phyloP scores from a whole-genome alignment of 2,888 invertebrate species.

The Prenolepis imparis region DNA sequence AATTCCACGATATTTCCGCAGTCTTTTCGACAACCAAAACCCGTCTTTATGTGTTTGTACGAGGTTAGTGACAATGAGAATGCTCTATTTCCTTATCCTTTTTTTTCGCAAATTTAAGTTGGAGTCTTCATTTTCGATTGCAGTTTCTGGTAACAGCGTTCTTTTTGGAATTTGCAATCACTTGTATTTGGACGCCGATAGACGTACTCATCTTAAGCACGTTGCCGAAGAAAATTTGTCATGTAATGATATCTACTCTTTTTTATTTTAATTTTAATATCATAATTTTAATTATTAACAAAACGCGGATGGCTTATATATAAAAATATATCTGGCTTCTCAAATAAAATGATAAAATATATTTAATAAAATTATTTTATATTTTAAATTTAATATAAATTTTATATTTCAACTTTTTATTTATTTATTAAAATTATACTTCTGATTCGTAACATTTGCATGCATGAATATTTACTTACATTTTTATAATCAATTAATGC shows the following conservation, averaged over 20 bases:
- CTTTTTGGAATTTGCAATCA: constrained; percentile 79
- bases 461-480: not conserved
- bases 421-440: not conserved
- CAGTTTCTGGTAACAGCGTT: constrained; percentile 81
- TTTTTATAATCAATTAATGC: not conserved
- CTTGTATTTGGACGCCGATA: constrained; percentile 82
- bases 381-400: no score
- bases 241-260: constrained; percentile 66
- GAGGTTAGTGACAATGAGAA: constrained; percentile 69
- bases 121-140: not conserved
- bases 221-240: constrained; percentile 71
- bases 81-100: not conserved
- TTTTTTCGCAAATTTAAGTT: not conserved
- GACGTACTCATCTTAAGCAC: constrained; percentile 77
- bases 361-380: no score
- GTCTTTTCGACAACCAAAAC: constrained; percentile 74
- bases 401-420: no score
- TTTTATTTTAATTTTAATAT: constrained; percentile 2
- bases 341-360: no score
- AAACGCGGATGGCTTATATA: not conserved
- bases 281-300: not conserved
- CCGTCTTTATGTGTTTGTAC: constrained; percentile 73
- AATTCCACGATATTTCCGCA: constrained; percentile 76
- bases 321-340: not conserved
- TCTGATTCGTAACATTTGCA: not conserved